phyloP scores from a whole-genome alignment of 1,140 invertebrate genomes.

The Zaprionus taronus region DNA sequence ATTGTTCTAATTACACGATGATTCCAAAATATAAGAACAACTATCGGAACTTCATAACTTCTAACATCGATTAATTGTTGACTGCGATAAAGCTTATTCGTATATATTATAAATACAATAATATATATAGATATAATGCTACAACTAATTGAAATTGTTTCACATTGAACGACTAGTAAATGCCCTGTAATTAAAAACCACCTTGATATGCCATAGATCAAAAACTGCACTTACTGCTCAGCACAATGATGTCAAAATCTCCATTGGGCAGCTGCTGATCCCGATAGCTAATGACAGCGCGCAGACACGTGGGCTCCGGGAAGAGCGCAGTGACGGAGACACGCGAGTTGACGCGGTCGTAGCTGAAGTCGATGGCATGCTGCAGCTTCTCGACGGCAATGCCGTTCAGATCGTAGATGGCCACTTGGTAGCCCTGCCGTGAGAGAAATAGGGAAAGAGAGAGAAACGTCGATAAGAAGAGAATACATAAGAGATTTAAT shows the following conservation, averaged over 20 bases:
- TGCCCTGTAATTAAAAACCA: background rate
- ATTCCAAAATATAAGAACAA: too few species aligned
- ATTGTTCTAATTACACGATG: too few species aligned
- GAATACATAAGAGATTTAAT: background rate
- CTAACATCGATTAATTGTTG: too few species aligned
- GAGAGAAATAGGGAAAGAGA: too few species aligned
- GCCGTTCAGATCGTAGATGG: slow-evolving; percentile 86
- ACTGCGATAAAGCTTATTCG: too few species aligned
- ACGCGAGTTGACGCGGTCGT: slow-evolving; percentile 86
- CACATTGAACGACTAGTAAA: background rate
- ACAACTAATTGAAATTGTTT: too few species aligned
- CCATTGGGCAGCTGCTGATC: slow-evolving; percentile 93
- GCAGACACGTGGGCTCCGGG: slow-evolving; percentile 89
- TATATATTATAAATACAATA: too few species aligned
- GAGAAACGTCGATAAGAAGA: fast-evolving
- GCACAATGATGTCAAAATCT: slow-evolving; percentile 96
- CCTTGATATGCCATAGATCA: background rate
- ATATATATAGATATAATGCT: too few species aligned
- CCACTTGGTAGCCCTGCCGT: slow-evolving; percentile 86
- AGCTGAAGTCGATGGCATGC: slow-evolving; percentile 86
- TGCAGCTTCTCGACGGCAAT: slow-evolving; percentile 85
- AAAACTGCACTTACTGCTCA: slow-evolving; percentile 89
- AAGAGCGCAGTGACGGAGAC: slow-evolving; percentile 86
- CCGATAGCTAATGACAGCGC: slow-evolving; percentile 92
- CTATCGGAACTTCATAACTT: too few species aligned